Percentiles rank a stretch among this genome's conserved stretches.
phyloP scores from a whole-genome alignment of 1,140 invertebrate genomes.

The Pogonus chalceus region DNA sequence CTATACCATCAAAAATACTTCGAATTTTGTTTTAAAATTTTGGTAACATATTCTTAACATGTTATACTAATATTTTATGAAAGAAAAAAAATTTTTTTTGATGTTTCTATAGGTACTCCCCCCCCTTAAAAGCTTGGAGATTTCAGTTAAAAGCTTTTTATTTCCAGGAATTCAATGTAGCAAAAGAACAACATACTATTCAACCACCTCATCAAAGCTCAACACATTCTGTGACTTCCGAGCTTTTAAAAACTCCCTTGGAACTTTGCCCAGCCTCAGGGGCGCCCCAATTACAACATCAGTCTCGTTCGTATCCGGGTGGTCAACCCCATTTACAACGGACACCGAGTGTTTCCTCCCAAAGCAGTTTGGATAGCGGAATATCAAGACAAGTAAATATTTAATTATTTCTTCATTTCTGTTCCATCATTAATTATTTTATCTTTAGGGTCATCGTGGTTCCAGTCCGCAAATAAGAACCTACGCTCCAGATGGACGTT shows the following conservation, averaged over 20 bases:
- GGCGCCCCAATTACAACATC: slow-evolving; percentile 34
- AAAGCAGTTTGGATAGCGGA: slow-evolving; percentile 64
- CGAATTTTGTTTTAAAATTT: no score
- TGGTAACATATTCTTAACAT: no score
- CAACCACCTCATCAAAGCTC: slow-evolving; percentile 38
- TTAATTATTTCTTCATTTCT: slow-evolving; percentile 4
- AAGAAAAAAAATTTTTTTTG: no score
- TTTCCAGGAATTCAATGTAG: slow-evolving; percentile 52
- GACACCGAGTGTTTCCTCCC: slow-evolving; percentile 69
- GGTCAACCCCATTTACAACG: slow-evolving; percentile 43
- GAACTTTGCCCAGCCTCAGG: slow-evolving; percentile 31
- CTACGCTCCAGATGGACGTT: slow-evolving; percentile 61
- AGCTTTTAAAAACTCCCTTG: slow-evolving; percentile 37
- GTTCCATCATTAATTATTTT: neutral
- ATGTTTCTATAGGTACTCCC: no score
- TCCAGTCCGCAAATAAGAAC: slow-evolving; percentile 69
- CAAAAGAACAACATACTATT: slow-evolving; percentile 49
- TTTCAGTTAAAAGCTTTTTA: no score
- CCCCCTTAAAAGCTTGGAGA: no score
- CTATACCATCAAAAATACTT: no score
- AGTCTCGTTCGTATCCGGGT: slow-evolving; percentile 41
- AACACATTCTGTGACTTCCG: slow-evolving; percentile 31
- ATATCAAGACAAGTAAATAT: slow-evolving; percentile 51
- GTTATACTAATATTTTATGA: no score
- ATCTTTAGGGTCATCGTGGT: slow-evolving; percentile 51